These are phyloP conservation scores for Platygyra sinensis DNA, from an alignment of 64 coral and sea anemone species.

Conservation along the genomic window DNA sequence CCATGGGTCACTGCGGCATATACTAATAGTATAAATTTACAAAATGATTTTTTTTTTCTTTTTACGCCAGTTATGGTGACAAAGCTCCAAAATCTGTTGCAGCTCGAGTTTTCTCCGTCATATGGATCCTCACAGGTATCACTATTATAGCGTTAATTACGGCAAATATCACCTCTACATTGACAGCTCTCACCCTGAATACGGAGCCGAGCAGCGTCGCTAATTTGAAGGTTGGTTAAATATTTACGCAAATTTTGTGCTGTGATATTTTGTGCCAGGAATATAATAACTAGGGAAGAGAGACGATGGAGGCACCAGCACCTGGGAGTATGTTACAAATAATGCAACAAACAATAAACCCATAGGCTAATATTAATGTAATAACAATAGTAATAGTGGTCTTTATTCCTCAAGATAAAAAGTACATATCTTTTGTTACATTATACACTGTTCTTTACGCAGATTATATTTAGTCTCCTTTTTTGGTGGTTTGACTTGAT, in stretches of 20 bases:
- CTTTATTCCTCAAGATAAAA: no score
- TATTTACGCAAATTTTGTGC: background rate
- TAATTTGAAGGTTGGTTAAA: background rate
- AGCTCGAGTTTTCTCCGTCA: conserved; percentile 35
- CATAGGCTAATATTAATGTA: no score
- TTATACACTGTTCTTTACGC: no score
- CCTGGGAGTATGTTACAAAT: no score
- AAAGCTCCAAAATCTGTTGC: conserved; percentile 32
- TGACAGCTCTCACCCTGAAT: conserved; percentile 14
- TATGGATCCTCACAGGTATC: conserved; percentile 43
- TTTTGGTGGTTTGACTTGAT: no score
- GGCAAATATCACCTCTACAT: conserved; percentile 41
- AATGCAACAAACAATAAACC: no score
- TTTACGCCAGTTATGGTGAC: conserved; percentile 39
- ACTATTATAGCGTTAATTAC: conserved; percentile 20
- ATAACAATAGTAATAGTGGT: no score
- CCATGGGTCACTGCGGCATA: no score
- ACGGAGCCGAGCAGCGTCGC: background rate
- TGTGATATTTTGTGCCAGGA: background rate
- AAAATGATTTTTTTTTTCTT: background rate
- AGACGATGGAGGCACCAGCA: background rate
- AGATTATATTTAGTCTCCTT: no score
- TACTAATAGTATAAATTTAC: no score
- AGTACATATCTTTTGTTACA: no score
- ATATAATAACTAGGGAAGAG: background rate